phyloP scores from a whole-genome alignment of 2,888 invertebrate species.

The Notodromas monacha region DNA sequence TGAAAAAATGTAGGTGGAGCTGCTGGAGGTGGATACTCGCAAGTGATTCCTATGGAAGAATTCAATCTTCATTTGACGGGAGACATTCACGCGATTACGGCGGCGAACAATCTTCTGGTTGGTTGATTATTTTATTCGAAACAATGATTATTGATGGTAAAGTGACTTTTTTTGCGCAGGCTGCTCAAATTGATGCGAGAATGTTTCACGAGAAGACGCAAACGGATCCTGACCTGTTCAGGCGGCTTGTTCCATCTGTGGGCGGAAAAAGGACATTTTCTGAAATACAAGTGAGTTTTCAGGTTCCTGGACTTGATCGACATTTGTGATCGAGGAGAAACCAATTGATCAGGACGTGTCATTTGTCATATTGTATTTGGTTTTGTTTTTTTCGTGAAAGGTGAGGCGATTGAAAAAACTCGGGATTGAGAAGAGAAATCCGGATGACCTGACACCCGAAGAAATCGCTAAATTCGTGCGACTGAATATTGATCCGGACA shows the following conservation, averaged over 20 bases:
- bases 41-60: constrained; percentile 96
- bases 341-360: too few relatives aligned
- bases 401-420: constrained; percentile 24
- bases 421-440: constrained; percentile 55
- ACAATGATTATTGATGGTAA: too few relatives aligned
- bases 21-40: constrained; percentile 85
- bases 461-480: constrained; percentile 49
- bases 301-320: constrained; percentile 1
- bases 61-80: constrained; percentile 92
- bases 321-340: too few relatives aligned
- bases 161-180: too few relatives aligned
- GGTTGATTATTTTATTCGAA: too few relatives aligned
- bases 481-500: constrained; percentile 54
- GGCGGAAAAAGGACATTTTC: constrained; percentile 53
- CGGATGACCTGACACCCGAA: constrained; percentile 36
- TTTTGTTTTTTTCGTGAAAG: constrained; percentile 10
- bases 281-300: constrained; percentile 35
- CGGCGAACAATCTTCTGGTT: constrained; percentile 84
- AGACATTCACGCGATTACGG: constrained; percentile 92
- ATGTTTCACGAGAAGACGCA: constrained; percentile 91
- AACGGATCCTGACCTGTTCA: constrained; percentile 44
- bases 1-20: constrained; percentile 45
- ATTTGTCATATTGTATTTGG: constrained; percentile 6
- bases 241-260: constrained; percentile 49
- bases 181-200: constrained; percentile 81